Base-by-base conservation (phyloP, 2,113 vertebrate species). In the Uria lomvia region DNA sequence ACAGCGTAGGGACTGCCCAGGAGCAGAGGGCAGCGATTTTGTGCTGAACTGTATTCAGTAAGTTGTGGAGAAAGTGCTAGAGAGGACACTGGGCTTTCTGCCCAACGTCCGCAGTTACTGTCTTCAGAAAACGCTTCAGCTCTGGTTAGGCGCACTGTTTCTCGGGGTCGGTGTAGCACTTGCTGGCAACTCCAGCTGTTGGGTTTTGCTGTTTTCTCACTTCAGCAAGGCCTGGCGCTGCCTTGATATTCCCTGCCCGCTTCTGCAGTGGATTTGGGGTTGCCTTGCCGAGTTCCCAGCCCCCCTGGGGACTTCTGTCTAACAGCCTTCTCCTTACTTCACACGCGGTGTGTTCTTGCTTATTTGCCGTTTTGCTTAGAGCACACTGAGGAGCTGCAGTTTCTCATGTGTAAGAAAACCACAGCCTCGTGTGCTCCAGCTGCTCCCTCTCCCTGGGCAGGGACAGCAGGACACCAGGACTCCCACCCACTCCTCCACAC, bases 1-100 rank as follows among this genome's bases (percentile, higher is more conserved):
- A 17, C 9, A 52, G 24, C 0, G 0, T 15, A 80, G 58, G 45
- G 77, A 15, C 58, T 74, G 15, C 1, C 2, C 45, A 29, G n/a
- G 62, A 78, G 34, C 9, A 66, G 52, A 58, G 26, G 63, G 38
- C 36, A 58, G 43, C 1, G 2, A 20, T 47, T 71, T n/a, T 49
- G 24, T 71, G 59, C 36, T 13, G 3, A 62, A 22, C 50, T 45
- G n/a, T 60, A 59, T 50, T 93, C 74, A 77, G 32, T 47, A 70
- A 52, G 23, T 14, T 65, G 47, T 55, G 66, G 47, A 43, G 34
- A 74, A 81, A 68, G 34, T 67, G 40, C 30, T 56, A 78, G 50
- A 59, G 50, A 50, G 26, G 53, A 15, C 9, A 4, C 8, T 12
- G 49, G 29, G 21, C n/a, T 77, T 80, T 21, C 59, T 75, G 43